Evolutionary conservation across 2,797 vertebrate genomes (phyloP), one percentile per base, ranked within the genome.

Genomic region (Parauchenoglanis punctatus): DNA sequence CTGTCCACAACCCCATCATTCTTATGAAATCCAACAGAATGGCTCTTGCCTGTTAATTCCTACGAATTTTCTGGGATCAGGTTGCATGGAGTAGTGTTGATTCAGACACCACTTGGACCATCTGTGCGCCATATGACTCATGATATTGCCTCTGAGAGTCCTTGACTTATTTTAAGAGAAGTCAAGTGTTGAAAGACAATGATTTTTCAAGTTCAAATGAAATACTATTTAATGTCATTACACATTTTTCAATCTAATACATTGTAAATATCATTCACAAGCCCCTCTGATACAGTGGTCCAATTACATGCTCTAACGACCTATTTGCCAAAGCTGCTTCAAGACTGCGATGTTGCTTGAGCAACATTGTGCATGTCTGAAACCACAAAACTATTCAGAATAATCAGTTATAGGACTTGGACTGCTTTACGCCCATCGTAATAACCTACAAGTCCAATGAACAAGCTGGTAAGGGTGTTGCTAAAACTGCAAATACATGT

Each of bases 201-300:
- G 15, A 12, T 68, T 2, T 35, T 68, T 7, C 31, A 10, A 17
- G 8, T 59, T 58, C 35, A 61, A 73, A n/a, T 35, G 2, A 72
- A 87, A 80, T 49, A 25, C 5, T 58, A 59, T 84, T 83, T 77
- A 85, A 88, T 81, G 31, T 56, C 23, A 28, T 68, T 23, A 44
- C 65, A 44, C 49, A 65, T 83, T 70, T 83, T 87, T 76, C n/a
- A 75, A 25, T 31, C 11, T 25, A 81, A 59, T 73, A 65, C 40
- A 87, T 84, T 20, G 56, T 89, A 67, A 82, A 84, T 49, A 46
- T 73, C 72, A 78, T 59, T 70, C 52, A 78, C 73, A 84, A 18
- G 44, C 46, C 59, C 31, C 15, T 70, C 11, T 84, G 40, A 80
- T 40, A 73, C 54, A 65, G 17, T 65, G 78, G 28, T 85, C 59